Conservation (phyloP, 1,140 invertebrate species). For the Reticulitermes speratus region DNA sequence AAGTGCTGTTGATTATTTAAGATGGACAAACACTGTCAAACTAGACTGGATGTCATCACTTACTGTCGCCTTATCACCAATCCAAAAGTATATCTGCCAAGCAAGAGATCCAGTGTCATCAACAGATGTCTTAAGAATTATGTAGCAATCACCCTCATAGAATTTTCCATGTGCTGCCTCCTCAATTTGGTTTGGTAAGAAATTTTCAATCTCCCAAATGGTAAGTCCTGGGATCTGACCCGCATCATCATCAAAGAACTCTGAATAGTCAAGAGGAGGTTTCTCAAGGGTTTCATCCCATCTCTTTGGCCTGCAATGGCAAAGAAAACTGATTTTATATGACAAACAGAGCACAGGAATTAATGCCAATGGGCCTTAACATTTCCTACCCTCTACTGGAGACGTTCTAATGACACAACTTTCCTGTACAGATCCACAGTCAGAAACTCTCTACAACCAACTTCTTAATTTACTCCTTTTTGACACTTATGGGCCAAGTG, state of each 20-base stretch:
- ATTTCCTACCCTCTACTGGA: too few relatives aligned
- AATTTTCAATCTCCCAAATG: slow-evolving; percentile 99
- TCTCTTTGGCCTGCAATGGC: slow-evolving; percentile 68
- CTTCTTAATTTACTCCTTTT: too few relatives aligned
- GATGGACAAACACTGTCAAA: too few relatives aligned
- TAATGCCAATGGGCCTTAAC: too few relatives aligned
- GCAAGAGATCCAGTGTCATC: slow-evolving; percentile 83
- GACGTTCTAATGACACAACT: too few relatives aligned
- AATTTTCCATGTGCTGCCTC: slow-evolving; percentile 95
- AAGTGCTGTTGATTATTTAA: too few relatives aligned
- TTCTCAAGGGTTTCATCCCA: slow-evolving; percentile 95
- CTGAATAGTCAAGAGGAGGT: slow-evolving; percentile 96
- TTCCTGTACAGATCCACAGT: too few relatives aligned
- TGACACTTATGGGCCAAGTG: too few relatives aligned
- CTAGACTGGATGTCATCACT: slow-evolving; percentile 40
- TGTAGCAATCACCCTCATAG: slow-evolving; percentile 99
- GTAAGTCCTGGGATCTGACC: slow-evolving; percentile 85
- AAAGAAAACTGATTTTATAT: slow-evolving; percentile 25
- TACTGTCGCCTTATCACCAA: slow-evolving; percentile 93
- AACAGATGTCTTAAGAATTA: slow-evolving; percentile 87
- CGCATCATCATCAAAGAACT: slow-evolving; percentile 98
- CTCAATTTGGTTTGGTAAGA: slow-evolving; percentile 91
- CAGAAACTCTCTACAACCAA: too few relatives aligned
- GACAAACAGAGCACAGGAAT: too few relatives aligned
- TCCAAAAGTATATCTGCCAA: slow-evolving; percentile 99